These are phyloP conservation scores for Spheniscus mendiculus DNA, from an alignment of 2,113 vertebrate species.

Conservation along the genomic window DNA sequence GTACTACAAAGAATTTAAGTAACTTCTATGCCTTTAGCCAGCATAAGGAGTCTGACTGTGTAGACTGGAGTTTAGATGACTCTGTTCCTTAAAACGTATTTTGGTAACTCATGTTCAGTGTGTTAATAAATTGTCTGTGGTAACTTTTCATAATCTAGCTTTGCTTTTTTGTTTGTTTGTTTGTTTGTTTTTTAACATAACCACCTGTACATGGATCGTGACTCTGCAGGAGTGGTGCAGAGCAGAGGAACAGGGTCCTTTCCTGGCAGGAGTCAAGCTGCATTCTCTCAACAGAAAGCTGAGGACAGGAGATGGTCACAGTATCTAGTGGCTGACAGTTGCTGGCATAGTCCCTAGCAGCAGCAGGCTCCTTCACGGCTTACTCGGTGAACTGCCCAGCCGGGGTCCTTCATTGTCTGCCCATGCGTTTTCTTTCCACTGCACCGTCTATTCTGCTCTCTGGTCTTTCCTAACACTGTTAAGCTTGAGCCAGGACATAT, in stretches of 20 bases:
- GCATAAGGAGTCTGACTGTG: background rate
- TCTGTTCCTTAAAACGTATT: background rate
- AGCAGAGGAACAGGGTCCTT: background rate
- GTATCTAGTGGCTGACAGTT: fast-evolving
- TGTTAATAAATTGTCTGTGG: fast-evolving
- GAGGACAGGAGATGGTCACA: background rate
- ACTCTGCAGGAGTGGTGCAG: background rate
- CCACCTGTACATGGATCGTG: fast-evolving
- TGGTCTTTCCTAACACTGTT: background rate
- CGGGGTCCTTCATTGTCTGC: background rate
- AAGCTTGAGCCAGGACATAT: background rate
- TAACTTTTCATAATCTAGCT: background rate
- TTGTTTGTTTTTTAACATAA: background rate
- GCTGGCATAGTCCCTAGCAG: background rate
- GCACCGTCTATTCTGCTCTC: background rate
- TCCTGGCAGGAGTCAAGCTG: background rate
- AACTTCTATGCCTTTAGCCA: background rate
- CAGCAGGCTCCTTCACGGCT: background rate
- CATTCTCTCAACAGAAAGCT: background rate
- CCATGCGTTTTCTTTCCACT: fast-evolving
- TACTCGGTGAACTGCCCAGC: background rate
- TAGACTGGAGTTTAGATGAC: background rate
- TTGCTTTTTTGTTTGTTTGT: background rate
- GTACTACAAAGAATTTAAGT: background rate
- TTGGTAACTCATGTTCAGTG: background rate